A percentile compares a stretch with the other conserved stretches of the same genome.
phyloP scores from a whole-genome alignment of 2,888 invertebrate genomes.

The Bugulina stolonifera region DNA sequence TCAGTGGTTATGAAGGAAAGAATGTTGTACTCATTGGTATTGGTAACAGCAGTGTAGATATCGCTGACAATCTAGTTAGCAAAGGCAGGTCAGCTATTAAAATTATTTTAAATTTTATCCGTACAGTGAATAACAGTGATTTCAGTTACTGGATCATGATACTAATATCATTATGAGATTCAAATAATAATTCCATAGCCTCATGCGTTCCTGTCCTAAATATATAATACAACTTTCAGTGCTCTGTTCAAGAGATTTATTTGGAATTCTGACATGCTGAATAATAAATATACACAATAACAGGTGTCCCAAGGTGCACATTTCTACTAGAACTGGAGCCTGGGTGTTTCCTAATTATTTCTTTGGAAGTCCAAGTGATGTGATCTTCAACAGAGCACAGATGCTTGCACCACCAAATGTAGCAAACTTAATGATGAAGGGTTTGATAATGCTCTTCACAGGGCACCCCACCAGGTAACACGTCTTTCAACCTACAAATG shows the following conservation, averaged over 20 bases:
- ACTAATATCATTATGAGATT: too few relatives aligned
- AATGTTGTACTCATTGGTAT: constrained; percentile 46
- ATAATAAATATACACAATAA: too few relatives aligned
- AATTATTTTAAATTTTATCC: too few relatives aligned
- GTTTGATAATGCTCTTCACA: background rate
- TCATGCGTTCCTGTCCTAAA: too few relatives aligned
- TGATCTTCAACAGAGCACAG: constrained; percentile 24
- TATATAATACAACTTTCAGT: too few relatives aligned
- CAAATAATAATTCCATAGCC: too few relatives aligned
- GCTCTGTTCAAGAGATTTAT: too few relatives aligned
- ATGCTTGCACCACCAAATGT: background rate
- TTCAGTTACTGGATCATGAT: too few relatives aligned
- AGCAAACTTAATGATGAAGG: background rate
- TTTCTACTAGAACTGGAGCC: constrained; percentile 43
- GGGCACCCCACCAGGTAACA: constrained; percentile 4
- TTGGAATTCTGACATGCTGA: too few relatives aligned
- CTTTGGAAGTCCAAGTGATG: constrained; percentile 42
- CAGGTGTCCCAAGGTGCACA: constrained; percentile 14
- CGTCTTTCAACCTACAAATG: too few relatives aligned
- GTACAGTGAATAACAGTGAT: too few relatives aligned
- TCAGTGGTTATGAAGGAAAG: constrained; percentile 41
- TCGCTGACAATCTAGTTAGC: constrained; percentile 41
- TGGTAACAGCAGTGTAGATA: constrained; percentile 49
- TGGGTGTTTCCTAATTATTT: constrained; percentile 49
- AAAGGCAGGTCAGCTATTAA: constrained; percentile 41